phyloP scores from a whole-genome alignment of 2,797 vertebrate species.

The Jordanella pulchra region DNA sequence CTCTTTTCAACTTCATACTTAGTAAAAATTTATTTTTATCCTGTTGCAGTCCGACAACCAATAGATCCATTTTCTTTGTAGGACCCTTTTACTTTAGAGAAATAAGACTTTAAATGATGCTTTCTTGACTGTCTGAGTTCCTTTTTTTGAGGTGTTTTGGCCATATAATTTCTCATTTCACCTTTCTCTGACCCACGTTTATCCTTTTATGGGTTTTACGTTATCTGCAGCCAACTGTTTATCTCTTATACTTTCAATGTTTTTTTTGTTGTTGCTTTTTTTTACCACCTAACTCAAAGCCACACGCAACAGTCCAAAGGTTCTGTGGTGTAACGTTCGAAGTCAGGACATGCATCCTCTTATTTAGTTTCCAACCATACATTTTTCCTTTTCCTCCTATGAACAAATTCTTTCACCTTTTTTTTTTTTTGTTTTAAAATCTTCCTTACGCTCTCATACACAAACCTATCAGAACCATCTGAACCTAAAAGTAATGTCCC shows the following conservation, averaged over 20 bases:
- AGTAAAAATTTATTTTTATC: slow-evolving; percentile 19
- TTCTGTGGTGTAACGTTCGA: slow-evolving; percentile 24
- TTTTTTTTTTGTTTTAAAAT: slow-evolving; percentile 12
- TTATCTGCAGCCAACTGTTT: slow-evolving; percentile 39
- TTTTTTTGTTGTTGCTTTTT: slow-evolving; percentile 19
- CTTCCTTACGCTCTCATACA: slow-evolving; percentile 25
- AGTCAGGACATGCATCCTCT: slow-evolving; percentile 28
- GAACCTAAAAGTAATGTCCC: slow-evolving; percentile 51
- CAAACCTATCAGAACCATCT: slow-evolving; percentile 37
- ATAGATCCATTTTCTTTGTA: slow-evolving; percentile 3
- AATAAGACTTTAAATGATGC: slow-evolving; percentile 11
- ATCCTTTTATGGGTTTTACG: slow-evolving; percentile 12
- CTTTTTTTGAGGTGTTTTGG: slow-evolving; percentile 19
- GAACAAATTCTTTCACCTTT: slow-evolving; percentile 10
- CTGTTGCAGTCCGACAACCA: slow-evolving; percentile 8
- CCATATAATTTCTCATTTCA: slow-evolving; percentile 27
- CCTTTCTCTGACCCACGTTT: slow-evolving; percentile 38
- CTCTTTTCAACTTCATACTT: slow-evolving; percentile 5
- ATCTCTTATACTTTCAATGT: slow-evolving; percentile 2
- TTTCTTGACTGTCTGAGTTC: slow-evolving; percentile 18
- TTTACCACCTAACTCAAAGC: slow-evolving; percentile 39
- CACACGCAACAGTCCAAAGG: slow-evolving; percentile 11
- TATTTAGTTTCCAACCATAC: slow-evolving; percentile 26
- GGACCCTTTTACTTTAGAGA: slow-evolving; percentile 19
- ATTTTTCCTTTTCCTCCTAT: slow-evolving; percentile 12